These are phyloP conservation scores for Pocillopora verrucosa DNA, from an alignment of 64 coral and sea anemone species.

Conservation along the genomic window DNA sequence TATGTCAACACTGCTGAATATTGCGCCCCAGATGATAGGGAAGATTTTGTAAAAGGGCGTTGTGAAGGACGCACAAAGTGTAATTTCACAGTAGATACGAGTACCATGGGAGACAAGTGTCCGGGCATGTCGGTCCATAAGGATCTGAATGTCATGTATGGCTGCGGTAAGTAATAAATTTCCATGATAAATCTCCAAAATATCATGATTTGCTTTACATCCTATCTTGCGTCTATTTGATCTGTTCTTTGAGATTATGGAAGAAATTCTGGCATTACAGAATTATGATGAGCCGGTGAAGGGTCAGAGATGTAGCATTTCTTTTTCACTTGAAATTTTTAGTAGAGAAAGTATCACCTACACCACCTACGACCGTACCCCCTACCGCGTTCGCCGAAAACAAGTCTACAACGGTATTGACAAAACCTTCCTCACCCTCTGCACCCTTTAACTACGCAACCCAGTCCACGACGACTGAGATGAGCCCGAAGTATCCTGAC, in stretches of 20 bases:
- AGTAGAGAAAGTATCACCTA: too few relatives aligned
- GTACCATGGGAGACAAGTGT: background rate
- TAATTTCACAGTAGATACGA: slow-evolving; percentile 9
- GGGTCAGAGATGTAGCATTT: too few relatives aligned
- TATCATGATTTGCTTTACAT: background rate
- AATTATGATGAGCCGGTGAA: too few relatives aligned
- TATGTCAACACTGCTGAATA: background rate
- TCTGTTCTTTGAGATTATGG: too few relatives aligned
- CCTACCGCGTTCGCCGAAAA: background rate
- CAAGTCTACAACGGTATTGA: background rate
- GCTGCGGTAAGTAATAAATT: slow-evolving; percentile 1
- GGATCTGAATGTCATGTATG: slow-evolving; percentile 3
- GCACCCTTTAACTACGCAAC: background rate
- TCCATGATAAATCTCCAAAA: too few relatives aligned
- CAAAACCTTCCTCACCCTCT: background rate
- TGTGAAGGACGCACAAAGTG: background rate
- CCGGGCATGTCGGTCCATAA: too few relatives aligned
- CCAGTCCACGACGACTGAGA: background rate
- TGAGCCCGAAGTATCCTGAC: background rate
- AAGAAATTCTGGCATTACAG: too few relatives aligned
- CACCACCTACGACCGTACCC: background rate
- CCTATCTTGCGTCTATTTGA: background rate
- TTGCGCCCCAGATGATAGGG: background rate
- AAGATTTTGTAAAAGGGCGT: background rate
- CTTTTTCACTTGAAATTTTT: too few relatives aligned